Conservation (phyloP, 37 sponge, comb jelly and placozoan species). For the Hormiphora californensis region DNA sequence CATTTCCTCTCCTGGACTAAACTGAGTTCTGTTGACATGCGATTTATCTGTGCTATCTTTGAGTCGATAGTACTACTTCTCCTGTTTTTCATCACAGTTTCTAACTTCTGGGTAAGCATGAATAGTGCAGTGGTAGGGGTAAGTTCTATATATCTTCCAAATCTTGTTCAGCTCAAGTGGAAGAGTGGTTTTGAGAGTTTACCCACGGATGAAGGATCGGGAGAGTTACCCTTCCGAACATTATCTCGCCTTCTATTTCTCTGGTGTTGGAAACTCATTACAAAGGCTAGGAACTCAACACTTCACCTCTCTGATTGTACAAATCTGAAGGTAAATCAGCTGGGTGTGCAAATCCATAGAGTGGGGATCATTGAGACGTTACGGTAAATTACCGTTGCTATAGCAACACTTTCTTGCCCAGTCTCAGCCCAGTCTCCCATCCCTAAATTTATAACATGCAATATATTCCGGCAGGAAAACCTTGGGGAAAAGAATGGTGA, state of each 20-base stretch:
- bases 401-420: too few species aligned
- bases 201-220: neutral
- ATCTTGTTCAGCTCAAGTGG: neutral
- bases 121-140: neutral
- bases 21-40: neutral
- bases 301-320: slow-evolving; percentile 30
- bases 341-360: too few species aligned
- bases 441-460: too few species aligned
- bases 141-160: neutral
- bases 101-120: slow-evolving; percentile 14
- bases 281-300: neutral
- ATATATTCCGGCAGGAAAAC: too few species aligned
- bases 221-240: neutral
- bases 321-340: too few species aligned
- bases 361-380: too few species aligned
- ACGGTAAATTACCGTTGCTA: too few species aligned
- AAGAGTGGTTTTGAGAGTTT: neutral
- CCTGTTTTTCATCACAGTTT: slow-evolving; percentile 35
- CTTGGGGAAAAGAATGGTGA: too few species aligned
- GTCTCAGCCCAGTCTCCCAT: too few species aligned
- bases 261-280: slow-evolving; percentile 33
- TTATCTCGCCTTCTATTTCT: neutral
- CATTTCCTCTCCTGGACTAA: neutral
- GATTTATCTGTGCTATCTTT: slow-evolving; percentile 8
- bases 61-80: slow-evolving; percentile 1